These are phyloP conservation scores for Rhingia rostrata DNA, from an alignment of 2,888 invertebrate species.

Conservation along the genomic window DNA sequence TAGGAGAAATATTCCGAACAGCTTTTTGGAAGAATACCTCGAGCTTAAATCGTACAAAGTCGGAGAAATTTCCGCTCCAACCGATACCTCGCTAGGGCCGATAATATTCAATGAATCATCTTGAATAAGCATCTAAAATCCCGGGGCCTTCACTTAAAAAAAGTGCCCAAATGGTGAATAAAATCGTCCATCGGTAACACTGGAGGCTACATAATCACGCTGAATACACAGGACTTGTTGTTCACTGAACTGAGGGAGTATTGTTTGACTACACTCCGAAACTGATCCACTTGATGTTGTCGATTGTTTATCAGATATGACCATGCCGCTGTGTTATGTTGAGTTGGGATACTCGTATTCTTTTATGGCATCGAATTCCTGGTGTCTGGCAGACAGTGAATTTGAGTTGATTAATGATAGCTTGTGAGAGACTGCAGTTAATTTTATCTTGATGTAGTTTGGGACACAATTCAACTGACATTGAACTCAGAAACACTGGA, in stretches of 20 bases:
- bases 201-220: background rate
- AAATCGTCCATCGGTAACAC: too few species aligned
- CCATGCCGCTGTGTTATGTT: background rate
- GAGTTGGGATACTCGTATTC: slow-evolving; percentile 17
- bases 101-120: too few species aligned
- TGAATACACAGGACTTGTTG: slow-evolving; percentile 1
- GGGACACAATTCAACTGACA: too few species aligned
- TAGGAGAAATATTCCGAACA: too few species aligned
- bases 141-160: too few species aligned
- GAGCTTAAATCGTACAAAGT: too few species aligned
- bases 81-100: too few species aligned
- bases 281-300: background rate
- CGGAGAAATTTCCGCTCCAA: too few species aligned
- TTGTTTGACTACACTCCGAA: slow-evolving; percentile 9
- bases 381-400: background rate
- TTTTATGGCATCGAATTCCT: background rate
- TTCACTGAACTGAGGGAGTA: slow-evolving; percentile 28
- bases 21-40: too few species aligned
- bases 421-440: background rate
- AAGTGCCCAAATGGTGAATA: too few species aligned
- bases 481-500: too few species aligned
- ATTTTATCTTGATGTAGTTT: background rate
- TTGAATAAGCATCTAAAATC: too few species aligned
- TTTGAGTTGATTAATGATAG: background rate
- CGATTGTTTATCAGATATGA: slow-evolving; percentile 13